Percentiles rank a stretch among this genome's conserved stretches.
These are phyloP conservation scores for Odobenus rosmarus DNA, from an alignment of 2,113 vertebrate species.

Conservation along the genomic window DNA sequence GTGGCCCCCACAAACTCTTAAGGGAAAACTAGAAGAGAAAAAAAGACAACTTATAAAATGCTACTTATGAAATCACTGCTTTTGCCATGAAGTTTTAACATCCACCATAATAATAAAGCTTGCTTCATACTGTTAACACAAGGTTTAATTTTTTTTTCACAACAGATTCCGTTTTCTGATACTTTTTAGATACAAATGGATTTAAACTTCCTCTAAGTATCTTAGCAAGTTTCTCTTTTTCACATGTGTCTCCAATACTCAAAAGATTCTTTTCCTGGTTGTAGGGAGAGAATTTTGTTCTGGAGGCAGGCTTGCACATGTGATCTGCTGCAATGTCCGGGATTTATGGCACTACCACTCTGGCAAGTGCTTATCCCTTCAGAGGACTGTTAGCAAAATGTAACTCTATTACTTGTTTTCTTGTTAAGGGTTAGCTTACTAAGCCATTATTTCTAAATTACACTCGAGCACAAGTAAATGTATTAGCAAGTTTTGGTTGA, in stretches of 20 bases:
- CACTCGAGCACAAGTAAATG: not conserved
- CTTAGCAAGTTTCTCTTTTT: not conserved
- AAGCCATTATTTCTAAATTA: not conserved
- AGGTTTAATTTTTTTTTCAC: not conserved
- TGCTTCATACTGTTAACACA: not conserved
- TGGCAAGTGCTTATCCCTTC: not conserved
- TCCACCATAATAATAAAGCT: not conserved
- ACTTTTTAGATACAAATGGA: not conserved
- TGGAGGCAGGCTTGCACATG: not conserved
- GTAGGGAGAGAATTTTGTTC: not conserved
- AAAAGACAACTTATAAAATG: not conserved
- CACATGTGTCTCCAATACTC: not conserved
- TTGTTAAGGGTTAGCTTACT: not conserved
- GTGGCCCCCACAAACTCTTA: not conserved
- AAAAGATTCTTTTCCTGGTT: not conserved
- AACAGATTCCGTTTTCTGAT: not conserved
- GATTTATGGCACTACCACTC: not conserved
- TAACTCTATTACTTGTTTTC: not conserved
- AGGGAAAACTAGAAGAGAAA: not conserved
- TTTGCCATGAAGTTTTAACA: not conserved
- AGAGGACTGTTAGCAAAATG: not conserved
- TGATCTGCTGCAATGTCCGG: not conserved
- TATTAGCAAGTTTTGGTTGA: not conserved
- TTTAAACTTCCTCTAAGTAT: not conserved
- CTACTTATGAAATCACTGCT: not conserved